Evolutionary conservation across 1,140 invertebrate genomes (phyloP), one percentile per base, ranked within the genome.

Genomic region (Microplitis mediator): DNA sequence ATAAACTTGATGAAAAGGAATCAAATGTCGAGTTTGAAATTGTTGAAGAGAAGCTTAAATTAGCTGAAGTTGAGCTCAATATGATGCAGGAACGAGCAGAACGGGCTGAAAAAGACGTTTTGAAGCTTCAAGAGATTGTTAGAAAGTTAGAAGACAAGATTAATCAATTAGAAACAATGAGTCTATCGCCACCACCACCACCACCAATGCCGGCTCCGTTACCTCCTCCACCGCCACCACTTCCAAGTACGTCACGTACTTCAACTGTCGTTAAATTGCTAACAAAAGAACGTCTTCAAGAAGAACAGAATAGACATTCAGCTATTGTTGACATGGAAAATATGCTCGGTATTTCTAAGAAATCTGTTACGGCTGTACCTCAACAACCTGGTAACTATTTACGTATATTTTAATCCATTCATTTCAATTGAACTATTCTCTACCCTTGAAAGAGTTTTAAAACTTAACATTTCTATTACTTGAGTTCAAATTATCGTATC

Each of bases 11-110:
- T 62, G 90, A 92, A 71, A 89, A 89, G 77, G 90, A 92, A 69
- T 89, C 89, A 51, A 90, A 92, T 69, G 89, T 90, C 0, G 90
- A 92, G 74, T 89, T 91, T 31, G 90, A 93, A 62, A 85, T 93
- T 6, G 88, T 92, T 58, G 91, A 93, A 75, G 92, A 93, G 78
- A 92, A 92, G 73, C 84, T 94, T 13, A 91, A 89, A 80, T 78
- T 93, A 0, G 90, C 91, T 0, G 92, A 93, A 78, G 89, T 90
- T 4, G 92, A 93, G 75, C 83, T 92, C 2, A 86, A 89, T 63
- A 88, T 89, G 69, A 90, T 91, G 1, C 74, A 89, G 16, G 86
- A 91, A 76, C 81, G 91, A 74, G 91, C 91, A 0, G 90, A 92
- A 74, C 86, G 80, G 54, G 91, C 91, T 0, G 92, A 93, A 77